Conservation (phyloP, 2,113 vertebrate genomes). For the Marcusenius ussheri region DNA sequence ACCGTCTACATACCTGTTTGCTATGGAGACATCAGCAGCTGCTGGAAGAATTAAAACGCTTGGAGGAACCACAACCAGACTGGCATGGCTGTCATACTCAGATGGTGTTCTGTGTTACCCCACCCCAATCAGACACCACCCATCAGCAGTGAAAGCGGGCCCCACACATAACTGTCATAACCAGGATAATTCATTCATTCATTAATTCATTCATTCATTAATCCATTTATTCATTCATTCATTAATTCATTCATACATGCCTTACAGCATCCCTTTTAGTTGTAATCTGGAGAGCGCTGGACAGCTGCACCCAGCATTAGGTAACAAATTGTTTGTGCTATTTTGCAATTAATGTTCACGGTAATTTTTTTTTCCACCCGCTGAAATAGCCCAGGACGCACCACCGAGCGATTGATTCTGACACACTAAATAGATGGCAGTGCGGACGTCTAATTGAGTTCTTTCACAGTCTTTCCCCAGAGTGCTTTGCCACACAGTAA, state of each 20-base stretch:
- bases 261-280: background rate
- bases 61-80: background rate
- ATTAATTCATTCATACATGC: background rate
- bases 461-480: background rate
- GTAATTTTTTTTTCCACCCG: background rate
- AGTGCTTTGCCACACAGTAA: constrained; percentile 1
- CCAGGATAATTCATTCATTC: background rate
- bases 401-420: background rate
- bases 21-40: background rate
- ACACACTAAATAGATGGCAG: background rate
- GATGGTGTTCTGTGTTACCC: background rate
- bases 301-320: background rate
- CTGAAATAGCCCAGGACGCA: background rate
- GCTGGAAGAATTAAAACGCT: background rate
- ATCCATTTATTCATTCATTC: background rate
- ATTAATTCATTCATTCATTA: background rate
- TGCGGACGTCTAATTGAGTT: background rate
- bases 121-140: background rate
- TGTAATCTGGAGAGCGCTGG: background rate
- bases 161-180: background rate
- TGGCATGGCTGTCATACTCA: background rate
- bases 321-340: background rate
- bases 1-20: background rate
- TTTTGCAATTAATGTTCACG: background rate
- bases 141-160: background rate